These are phyloP conservation scores for Mythimna impura DNA, from an alignment of 2,888 invertebrate genomes.

Conservation along the genomic window DNA sequence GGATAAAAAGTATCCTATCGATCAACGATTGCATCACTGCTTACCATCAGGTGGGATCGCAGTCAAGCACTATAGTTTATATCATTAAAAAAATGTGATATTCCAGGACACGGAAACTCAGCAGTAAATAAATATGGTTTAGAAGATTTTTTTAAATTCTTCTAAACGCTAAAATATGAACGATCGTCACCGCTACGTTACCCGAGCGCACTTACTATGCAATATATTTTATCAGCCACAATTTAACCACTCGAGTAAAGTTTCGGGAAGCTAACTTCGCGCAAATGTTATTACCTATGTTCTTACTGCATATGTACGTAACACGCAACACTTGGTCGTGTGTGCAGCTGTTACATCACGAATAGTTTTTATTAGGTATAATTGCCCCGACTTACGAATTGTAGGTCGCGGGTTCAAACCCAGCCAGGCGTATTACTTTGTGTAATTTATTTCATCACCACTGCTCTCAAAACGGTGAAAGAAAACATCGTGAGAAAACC, in stretches of 20 bases:
- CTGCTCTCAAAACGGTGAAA: too few relatives aligned
- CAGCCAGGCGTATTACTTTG: too few relatives aligned
- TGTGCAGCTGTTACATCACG: slow-evolving; percentile 1
- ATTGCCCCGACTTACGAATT: too few relatives aligned
- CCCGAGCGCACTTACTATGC: slow-evolving; percentile 31
- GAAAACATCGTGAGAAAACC: too few relatives aligned
- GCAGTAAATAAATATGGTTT: neutral
- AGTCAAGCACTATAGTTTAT: too few relatives aligned
- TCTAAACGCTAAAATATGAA: slow-evolving; percentile 16
- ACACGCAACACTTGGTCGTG: slow-evolving; percentile 13
- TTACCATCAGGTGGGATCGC: too few relatives aligned
- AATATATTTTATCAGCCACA: slow-evolving; percentile 54
- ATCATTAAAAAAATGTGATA: too few relatives aligned
- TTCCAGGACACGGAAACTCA: too few relatives aligned
- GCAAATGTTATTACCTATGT: slow-evolving; percentile 41
- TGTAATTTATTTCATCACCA: too few relatives aligned
- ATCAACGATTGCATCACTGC: too few relatives aligned
- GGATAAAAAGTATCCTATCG: too few relatives aligned
- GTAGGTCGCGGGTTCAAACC: too few relatives aligned
- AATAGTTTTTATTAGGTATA: neutral
- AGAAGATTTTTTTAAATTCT: neutral
- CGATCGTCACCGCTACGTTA: slow-evolving; percentile 21
- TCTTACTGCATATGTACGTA: slow-evolving; percentile 33
- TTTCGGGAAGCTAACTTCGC: slow-evolving; percentile 48
- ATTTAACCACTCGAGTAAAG: slow-evolving; percentile 42